phyloP scores from a whole-genome alignment of 2,113 vertebrate species.

The Oncorhynchus keta region DNA sequence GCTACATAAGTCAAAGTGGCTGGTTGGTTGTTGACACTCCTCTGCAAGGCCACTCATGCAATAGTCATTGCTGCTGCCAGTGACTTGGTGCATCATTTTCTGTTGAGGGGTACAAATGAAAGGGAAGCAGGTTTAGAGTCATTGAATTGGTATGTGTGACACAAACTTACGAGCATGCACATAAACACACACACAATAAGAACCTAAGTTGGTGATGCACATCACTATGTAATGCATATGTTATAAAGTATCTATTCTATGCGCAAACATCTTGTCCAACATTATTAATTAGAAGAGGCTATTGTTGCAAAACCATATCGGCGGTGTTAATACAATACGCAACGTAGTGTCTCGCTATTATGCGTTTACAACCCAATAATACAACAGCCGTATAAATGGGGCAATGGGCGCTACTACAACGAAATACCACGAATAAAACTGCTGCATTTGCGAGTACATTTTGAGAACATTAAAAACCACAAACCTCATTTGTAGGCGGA shows the following conservation, averaged over 20 bases:
- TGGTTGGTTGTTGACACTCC: conserved; percentile 84
- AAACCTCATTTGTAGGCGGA: conserved; percentile 72
- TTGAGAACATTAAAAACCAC: conserved; percentile 28
- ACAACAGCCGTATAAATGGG: not conserved
- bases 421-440: not conserved
- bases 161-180: not conserved
- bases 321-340: not conserved
- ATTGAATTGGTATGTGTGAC: not conserved
- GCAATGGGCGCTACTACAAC: not conserved
- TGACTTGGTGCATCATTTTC: conserved; percentile 98
- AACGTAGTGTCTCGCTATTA: not conserved
- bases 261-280: no score
- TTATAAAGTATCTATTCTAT: no score
- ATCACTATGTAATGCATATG: not conserved
- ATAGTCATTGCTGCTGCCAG: conserved; percentile 85
- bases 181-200: conserved; percentile 1
- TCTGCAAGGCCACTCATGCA: conserved; percentile 87
- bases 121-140: conserved; percentile 3
- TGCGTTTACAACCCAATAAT: not conserved
- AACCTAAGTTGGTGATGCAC: not conserved
- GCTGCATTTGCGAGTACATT: not conserved
- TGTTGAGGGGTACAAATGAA: conserved; percentile 65
- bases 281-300: not conserved
- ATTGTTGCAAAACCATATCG: not conserved
- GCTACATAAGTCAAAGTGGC: conserved; percentile 91